phyloP scores from a whole-genome alignment of 2,888 invertebrate species.

The Mellilla xanthometata region DNA sequence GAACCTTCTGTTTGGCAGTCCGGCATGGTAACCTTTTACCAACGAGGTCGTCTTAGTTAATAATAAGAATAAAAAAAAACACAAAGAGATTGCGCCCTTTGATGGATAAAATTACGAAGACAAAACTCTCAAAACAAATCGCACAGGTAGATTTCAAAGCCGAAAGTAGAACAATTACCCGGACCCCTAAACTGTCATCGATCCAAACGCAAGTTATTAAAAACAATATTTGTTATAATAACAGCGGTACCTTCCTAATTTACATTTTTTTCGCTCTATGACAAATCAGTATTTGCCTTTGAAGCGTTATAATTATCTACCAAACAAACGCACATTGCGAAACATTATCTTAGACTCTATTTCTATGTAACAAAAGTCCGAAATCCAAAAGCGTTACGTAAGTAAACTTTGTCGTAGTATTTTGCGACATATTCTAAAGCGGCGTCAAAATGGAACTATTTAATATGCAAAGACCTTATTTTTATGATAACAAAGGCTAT shows the following conservation, averaged over 20 bases:
- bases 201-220: conserved; percentile 49
- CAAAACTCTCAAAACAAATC: conserved; percentile 11
- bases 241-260: conserved; percentile 36
- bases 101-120: not conserved
- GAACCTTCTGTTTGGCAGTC: too few relatives aligned
- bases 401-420: not conserved
- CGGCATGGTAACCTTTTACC: too few relatives aligned
- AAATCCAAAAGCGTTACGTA: conserved; percentile 6
- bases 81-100: not conserved
- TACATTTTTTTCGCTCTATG: conserved; percentile 49
- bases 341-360: not conserved
- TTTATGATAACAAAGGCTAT: conserved; percentile 1
- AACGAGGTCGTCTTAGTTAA: too few relatives aligned
- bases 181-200: conserved; percentile 33
- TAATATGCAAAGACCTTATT: not conserved
- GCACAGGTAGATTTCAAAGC: conserved; percentile 21
- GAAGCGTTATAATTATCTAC: conserved; percentile 41
- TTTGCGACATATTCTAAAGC: not conserved
- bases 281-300: conserved; percentile 56
- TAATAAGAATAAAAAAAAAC: too few relatives aligned
- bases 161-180: conserved; percentile 26
- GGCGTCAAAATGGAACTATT: not conserved
- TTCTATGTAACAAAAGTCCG: not conserved
- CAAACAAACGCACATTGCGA: not conserved
- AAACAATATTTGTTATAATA: conserved; percentile 51